phyloP scores from a whole-genome alignment of 2,888 invertebrate species.

The Lithophane ornitopus region DNA sequence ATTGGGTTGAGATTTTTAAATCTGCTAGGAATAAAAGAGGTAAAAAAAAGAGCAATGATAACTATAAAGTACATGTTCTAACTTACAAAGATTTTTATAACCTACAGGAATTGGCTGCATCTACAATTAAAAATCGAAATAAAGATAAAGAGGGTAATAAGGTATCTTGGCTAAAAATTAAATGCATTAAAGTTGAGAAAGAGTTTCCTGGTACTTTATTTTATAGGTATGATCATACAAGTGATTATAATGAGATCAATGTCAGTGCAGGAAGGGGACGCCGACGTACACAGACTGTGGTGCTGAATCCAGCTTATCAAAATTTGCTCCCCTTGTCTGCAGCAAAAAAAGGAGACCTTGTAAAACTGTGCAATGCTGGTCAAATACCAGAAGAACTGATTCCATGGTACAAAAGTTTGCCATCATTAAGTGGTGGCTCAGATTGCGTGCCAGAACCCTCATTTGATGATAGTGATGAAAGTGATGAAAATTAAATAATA shows the following conservation, averaged over 20 bases:
- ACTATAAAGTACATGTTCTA: neutral
- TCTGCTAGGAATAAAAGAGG: neutral
- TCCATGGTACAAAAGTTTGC: constrained; percentile 35
- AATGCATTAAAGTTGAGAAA: constrained; percentile 41
- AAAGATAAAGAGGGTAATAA: constrained; percentile 41
- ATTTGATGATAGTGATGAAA: constrained; percentile 20
- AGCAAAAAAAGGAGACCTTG: constrained; percentile 12
- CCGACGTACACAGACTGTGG: neutral
- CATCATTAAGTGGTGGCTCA: constrained; percentile 28
- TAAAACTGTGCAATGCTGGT: constrained; percentile 27
- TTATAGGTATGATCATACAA: constrained; percentile 33
- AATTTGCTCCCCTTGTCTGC: constrained; percentile 10
- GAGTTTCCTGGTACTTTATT: constrained; percentile 13
- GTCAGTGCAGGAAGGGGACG: constrained; percentile 14
- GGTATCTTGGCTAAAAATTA: constrained; percentile 39
- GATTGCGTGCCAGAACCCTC: constrained; percentile 26
- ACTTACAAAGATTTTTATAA: neutral
- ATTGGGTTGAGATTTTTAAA: constrained; percentile 26
- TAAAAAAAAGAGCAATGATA: constrained; percentile 1
- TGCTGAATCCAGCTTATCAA: constrained; percentile 10
- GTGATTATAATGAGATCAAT: constrained; percentile 25
- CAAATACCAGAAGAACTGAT: constrained; percentile 34
- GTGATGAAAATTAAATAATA: constrained; percentile 1
- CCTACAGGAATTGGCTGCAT: constrained; percentile 26
- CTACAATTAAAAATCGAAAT: constrained; percentile 38